Conservation (phyloP, 2,888 invertebrate genomes). For the Nephrotoma appendiculata region DNA sequence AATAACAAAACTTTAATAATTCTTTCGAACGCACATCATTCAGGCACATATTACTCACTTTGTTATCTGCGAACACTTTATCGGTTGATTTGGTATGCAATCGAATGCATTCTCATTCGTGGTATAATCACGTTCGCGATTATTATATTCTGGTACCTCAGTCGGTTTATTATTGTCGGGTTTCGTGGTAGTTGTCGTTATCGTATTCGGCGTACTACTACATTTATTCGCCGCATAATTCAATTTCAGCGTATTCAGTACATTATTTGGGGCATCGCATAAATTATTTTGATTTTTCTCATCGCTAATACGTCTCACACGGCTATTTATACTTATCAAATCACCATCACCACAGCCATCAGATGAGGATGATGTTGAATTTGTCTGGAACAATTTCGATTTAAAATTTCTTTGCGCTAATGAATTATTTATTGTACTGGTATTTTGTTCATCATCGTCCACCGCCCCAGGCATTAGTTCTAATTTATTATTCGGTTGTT, state of each 20-base stretch:
- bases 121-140: slow-evolving; percentile 18
- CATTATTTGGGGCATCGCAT: slow-evolving; percentile 7
- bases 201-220: not conserved
- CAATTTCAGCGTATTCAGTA: slow-evolving; percentile 10
- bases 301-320: slow-evolving; percentile 30
- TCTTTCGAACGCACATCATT: not conserved
- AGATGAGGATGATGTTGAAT: slow-evolving; percentile 15
- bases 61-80: not conserved
- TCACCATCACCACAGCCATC: slow-evolving; percentile 22
- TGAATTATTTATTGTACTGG: slow-evolving; percentile 18
- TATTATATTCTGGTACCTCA: not conserved
- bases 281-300: slow-evolving; percentile 32
- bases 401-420: slow-evolving; percentile 24
- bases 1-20: not conserved
- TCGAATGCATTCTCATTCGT: not conserved
- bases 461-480: slow-evolving; percentile 20
- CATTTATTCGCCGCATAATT: not conserved
- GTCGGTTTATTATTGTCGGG: not conserved
- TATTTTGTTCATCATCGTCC: slow-evolving; percentile 22
- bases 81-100: not conserved
- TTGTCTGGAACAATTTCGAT: slow-evolving; percentile 30
- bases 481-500: slow-evolving; percentile 33
- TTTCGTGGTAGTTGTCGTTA: not conserved
- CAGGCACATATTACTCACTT: not conserved
- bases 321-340: slow-evolving; percentile 4